These are phyloP conservation scores for Distichodus sexfasciatus DNA, from an alignment of 2,797 vertebrate species.

Conservation along the genomic window DNA sequence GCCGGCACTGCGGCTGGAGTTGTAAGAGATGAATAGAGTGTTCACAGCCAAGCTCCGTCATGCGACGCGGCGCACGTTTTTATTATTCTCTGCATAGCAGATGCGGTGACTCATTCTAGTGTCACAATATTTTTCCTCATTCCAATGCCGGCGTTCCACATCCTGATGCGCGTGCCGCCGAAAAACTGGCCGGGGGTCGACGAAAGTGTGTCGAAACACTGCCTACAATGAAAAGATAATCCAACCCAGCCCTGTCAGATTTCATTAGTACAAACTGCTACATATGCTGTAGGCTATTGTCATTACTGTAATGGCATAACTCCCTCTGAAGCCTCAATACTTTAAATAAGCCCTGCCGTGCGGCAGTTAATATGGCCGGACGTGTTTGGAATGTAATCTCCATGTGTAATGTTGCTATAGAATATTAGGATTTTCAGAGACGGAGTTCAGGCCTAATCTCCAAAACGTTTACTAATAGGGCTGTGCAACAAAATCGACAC, in stretches of 20 bases:
- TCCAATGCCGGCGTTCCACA: not conserved
- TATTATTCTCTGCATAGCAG: not conserved
- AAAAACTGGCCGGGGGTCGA: not conserved
- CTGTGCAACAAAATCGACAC: no score
- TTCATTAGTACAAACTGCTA: not conserved
- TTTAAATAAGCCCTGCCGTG: no score
- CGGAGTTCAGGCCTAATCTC: no score
- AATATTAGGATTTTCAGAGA: not conserved
- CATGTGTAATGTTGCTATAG: not conserved
- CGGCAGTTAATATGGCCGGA: not conserved
- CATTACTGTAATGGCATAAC: not conserved
- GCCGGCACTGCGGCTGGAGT: not conserved
- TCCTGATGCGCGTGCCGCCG: not conserved
- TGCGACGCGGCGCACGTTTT: not conserved
- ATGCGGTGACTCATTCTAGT: not conserved
- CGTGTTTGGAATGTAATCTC: not conserved
- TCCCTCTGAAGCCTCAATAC: not conserved
- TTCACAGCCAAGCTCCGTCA: not conserved
- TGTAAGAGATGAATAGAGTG: not conserved
- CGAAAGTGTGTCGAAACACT: not conserved
- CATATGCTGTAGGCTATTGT: not conserved
- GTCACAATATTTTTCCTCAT: constrained; percentile 11
- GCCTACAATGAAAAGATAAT: not conserved
- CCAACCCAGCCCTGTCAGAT: not conserved
- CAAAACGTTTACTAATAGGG: no score